phyloP scores from a whole-genome alignment of 2,797 vertebrate species.

The Acridotheres tristis region DNA sequence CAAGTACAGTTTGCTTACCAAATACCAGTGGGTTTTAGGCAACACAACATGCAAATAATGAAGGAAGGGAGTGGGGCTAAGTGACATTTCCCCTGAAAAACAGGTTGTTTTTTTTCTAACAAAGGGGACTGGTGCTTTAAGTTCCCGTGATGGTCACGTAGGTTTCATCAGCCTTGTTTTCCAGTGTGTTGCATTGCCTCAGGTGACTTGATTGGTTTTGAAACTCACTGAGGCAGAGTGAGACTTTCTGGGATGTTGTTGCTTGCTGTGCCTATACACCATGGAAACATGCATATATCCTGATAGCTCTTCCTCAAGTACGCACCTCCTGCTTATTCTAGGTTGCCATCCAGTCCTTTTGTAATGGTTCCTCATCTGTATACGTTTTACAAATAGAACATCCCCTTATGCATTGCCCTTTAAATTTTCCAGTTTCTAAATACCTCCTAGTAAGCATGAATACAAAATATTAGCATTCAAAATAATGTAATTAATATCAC shows the following conservation, averaged over 20 bases:
- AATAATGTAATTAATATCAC: neutral
- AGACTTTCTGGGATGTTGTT: neutral
- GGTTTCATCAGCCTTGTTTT: neutral
- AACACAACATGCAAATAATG: neutral
- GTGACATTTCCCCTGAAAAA: neutral
- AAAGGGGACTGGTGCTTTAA: neutral
- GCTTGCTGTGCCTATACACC: neutral
- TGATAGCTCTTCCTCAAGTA: neutral
- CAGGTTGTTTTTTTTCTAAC: neutral
- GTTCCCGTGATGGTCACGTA: neutral
- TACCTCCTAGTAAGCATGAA: neutral
- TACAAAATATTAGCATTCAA: neutral
- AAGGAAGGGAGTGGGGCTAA: fast-evolving
- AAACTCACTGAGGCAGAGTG: neutral
- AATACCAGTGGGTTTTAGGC: neutral
- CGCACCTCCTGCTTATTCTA: neutral
- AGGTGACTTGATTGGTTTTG: neutral
- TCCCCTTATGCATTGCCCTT: neutral
- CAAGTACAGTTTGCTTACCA: neutral
- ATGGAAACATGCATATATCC: fast-evolving
- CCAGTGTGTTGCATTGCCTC: neutral
- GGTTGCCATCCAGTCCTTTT: neutral
- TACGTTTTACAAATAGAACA: neutral
- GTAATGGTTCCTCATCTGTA: neutral
- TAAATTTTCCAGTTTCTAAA: neutral